Percentiles rank a stretch among this genome's conserved stretches.
These are phyloP conservation scores for Oophaga pumilio DNA, from an alignment of 2,113 vertebrate genomes.

Conservation along the genomic window DNA sequence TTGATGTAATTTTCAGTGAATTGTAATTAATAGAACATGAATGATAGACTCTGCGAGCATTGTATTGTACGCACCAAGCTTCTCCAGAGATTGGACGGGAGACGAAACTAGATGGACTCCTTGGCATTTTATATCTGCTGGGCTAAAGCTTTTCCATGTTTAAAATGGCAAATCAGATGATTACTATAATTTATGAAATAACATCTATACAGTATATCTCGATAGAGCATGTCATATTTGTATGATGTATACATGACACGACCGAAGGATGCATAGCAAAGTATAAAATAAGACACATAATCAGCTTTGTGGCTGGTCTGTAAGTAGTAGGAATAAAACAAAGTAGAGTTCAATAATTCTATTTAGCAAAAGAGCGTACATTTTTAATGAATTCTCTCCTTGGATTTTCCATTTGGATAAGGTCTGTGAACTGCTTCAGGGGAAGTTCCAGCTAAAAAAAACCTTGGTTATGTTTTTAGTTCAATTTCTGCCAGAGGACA, in stretches of 20 bases:
- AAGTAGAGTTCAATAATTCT: conserved; percentile 26
- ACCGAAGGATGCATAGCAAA: neutral
- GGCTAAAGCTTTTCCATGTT: too few species aligned
- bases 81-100: too few species aligned
- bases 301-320: neutral
- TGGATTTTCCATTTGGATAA: conserved; percentile 53
- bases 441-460: conserved; percentile 35
- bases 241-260: neutral
- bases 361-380: conserved; percentile 26
- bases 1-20: too few species aligned
- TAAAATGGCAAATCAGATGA: too few species aligned
- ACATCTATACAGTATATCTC: too few species aligned
- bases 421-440: conserved; percentile 30
- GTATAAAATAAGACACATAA: neutral
- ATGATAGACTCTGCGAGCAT: too few species aligned
- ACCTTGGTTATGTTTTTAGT: conserved; percentile 48
- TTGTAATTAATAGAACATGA: too few species aligned
- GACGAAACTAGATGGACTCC: too few species aligned
- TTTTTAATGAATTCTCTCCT: conserved; percentile 49
- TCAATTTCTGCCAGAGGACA: conserved; percentile 56
- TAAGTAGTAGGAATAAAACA: neutral
- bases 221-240: too few species aligned
- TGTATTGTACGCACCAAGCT: too few species aligned
- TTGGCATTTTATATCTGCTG: too few species aligned
- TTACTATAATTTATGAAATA: too few species aligned